Base-by-base conservation (phyloP, 2,888 invertebrate species). In the Scaptomyza tumidula region DNA sequence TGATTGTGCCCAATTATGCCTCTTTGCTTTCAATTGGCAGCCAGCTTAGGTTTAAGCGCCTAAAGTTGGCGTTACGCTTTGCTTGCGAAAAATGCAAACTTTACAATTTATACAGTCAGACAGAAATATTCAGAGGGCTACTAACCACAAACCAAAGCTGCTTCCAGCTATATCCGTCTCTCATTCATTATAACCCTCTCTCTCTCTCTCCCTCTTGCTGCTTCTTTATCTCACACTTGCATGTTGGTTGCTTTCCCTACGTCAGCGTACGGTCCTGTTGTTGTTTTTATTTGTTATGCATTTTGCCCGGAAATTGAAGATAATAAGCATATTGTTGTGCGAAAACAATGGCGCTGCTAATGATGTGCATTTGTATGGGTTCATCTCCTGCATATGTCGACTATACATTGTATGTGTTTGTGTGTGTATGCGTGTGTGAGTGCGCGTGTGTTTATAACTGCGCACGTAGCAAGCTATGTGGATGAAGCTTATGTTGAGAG, bases 301-400 rank as follows among this genome's bases (percentile, higher is more conserved):
- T 89, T 88, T 89, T 82, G 74, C 71, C 75, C 78, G 87, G 89
- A 88, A 89, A 88, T 88, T 88, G 89, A 71, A 87, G 85, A 83
- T 89, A 88, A 88, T 88, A 88, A 88, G 89, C 86, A 88, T 88
- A 89, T 88, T 88, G 89, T 88, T 88, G 81, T 77, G 78, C 74
- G 78, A 78, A 89, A 89, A 88, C 88, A 88, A 88, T 88, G 68
- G 87, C 67, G 58, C 76, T 83, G 78, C 89, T 88, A 89, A 88
- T 89, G 88, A 88, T 79, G 87, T 86, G 79, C 81, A 81, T 66
- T 74, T 75, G 73, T 75, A 60, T 84, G 70, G 27, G 78, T 65
- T 64, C 71, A 68, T 53, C 76, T 58, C 63, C 24, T 71, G 64
- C 61, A 62, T 44, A 48, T 59, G 52, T 31, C 6, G 57, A 13